phyloP scores from a whole-genome alignment of 92 coral and sea anemone species.

The Micromussa lordhowensis region DNA sequence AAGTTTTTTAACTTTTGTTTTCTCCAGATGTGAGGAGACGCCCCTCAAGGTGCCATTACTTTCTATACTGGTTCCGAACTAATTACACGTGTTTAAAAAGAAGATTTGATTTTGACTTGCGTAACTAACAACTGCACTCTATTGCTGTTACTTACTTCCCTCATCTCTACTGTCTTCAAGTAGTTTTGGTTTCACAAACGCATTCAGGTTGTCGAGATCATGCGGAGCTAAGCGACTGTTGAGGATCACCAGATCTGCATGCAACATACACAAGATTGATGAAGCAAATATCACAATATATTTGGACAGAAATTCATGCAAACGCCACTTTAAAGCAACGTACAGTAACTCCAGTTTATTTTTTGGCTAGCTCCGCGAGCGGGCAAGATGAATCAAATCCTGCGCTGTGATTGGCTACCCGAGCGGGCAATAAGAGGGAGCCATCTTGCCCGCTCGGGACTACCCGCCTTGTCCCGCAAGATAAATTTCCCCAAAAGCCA shows the following conservation, averaged over 20 bases:
- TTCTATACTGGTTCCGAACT: neutral
- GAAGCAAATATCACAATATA: neutral
- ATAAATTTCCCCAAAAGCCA: too few relatives aligned
- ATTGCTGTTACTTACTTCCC: conserved; percentile 69
- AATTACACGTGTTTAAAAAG: neutral
- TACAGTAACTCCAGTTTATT: neutral
- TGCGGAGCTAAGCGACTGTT: conserved; percentile 65
- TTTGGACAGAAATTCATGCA: neutral
- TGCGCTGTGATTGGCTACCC: too few relatives aligned
- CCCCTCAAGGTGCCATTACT: neutral
- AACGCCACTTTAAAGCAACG: neutral
- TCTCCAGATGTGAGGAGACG: neutral
- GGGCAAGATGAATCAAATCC: too few relatives aligned
- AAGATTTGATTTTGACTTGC: neutral
- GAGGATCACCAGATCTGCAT: conserved; percentile 73
- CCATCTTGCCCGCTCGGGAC: too few relatives aligned
- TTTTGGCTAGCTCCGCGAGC: too few relatives aligned
- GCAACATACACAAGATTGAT: conserved; percentile 29
- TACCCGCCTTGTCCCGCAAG: too few relatives aligned
- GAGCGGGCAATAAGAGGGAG: too few relatives aligned
- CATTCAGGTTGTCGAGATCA: conserved; percentile 69
- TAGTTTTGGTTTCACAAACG: conserved; percentile 72
- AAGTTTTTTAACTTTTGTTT: neutral
- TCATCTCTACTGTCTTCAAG: conserved; percentile 76
- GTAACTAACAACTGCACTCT: neutral